Evolutionary conservation across 2,888 invertebrate species (phyloP), one percentile per base, ranked within the genome.

Genomic region (Drosophila mulleri): DNA sequence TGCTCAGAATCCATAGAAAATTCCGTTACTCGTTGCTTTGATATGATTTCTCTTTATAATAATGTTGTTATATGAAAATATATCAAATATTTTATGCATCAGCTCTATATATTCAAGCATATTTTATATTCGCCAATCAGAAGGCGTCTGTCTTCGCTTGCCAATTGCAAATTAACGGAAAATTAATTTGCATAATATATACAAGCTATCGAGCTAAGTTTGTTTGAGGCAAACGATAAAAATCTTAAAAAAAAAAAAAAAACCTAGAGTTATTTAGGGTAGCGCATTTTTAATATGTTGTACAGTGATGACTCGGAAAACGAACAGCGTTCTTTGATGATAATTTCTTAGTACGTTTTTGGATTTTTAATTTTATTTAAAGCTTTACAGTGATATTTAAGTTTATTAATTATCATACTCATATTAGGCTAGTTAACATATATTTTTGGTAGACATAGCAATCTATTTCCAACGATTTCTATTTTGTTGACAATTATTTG

Each of bases 181-280:
- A 53, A 37, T 23, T 2, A 11, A 37, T 53, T 53, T 53, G 52
- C 52, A 53, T 53, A 53, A 53, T 53, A 53, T 53, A 53, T 53
- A n/a, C 52, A 11, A 14, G 52, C 52, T 16, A 23, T 1, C 5
- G 0, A 14, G 23, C 35, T 37, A 11, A 53, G 23, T 53, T 53
- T 20, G 8, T 37, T 14, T 53, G 5, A 37, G 18, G 14, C 35
- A 35, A 50, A n/a, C 41, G 16, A 3, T 6, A 18, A 50, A 35
- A 35, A 35, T 8, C 50, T 3, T 3, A 11, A 48, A 29, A 18
- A 29, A 5, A 6, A 20, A 37, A 9, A 2, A 23, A 9, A 8
- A 29, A 29, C 8, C 29, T 26, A 26, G 29, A 29, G 3, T 37
- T 37, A 37, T 37, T 16, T 52, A 18, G 35, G 52, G 37, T 52